Conservation (phyloP, 2,113 vertebrate species). For the Vulpes lagopus region DNA sequence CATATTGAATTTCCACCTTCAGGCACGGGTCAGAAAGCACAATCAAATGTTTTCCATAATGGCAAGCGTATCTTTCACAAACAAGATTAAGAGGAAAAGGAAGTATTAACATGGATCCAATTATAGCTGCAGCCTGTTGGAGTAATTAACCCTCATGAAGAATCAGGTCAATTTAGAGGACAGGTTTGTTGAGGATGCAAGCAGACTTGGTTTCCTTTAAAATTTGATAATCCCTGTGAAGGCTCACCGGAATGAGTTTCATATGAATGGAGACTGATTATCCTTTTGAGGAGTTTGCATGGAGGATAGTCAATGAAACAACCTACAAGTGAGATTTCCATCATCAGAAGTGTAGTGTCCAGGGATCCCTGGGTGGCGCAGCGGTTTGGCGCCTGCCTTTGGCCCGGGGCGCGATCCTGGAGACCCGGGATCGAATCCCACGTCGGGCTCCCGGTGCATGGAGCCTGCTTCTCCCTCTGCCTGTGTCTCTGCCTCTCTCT, state of each 20-base stretch:
- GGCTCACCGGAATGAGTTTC: background rate
- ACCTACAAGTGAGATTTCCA: background rate
- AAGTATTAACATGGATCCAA: background rate
- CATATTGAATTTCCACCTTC: background rate
- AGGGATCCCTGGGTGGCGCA: too few relatives aligned
- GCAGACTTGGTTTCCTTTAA: background rate
- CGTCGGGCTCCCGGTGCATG: too few relatives aligned
- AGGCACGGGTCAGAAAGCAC: background rate
- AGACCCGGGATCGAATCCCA: too few relatives aligned
- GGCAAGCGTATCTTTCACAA: background rate
- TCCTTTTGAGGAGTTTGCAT: background rate
- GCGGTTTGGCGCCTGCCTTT: too few relatives aligned
- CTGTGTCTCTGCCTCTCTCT: too few relatives aligned
- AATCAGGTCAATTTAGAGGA: background rate
- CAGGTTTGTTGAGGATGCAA: background rate
- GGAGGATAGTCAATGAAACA: background rate
- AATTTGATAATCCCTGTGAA: background rate
- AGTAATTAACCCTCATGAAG: background rate
- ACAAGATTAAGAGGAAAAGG: slow-evolving; percentile 23
- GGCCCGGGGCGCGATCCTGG: too few relatives aligned
- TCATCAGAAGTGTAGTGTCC: background rate
- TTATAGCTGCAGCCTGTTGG: background rate
- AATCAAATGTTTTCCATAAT: background rate
- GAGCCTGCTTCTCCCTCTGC: too few relatives aligned
- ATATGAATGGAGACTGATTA: background rate